Conservation (phyloP, 2,797 vertebrate species). For the Trematomus bernacchii region DNA sequence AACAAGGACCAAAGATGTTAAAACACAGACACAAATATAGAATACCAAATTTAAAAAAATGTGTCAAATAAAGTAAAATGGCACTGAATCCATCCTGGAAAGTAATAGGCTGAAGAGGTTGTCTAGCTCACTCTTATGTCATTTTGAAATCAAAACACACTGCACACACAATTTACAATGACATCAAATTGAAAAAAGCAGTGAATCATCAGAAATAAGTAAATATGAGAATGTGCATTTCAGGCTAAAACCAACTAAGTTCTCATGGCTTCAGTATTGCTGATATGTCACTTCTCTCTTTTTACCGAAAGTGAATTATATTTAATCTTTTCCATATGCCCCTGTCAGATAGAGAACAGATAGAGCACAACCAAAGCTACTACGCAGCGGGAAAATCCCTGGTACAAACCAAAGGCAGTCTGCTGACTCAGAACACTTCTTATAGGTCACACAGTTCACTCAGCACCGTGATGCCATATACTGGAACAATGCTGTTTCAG, state of each 20-base stretch:
- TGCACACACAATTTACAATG: not conserved
- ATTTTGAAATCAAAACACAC: not conserved
- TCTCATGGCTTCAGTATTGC: conserved; percentile 39
- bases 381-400: conserved; percentile 66
- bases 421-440: conserved; percentile 65
- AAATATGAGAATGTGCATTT: not conserved
- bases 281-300: conserved; percentile 19
- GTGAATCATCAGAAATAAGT: not conserved
- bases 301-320: conserved; percentile 37
- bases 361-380: conserved; percentile 46
- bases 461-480: conserved; percentile 28
- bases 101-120: not conserved
- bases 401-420: conserved; percentile 55
- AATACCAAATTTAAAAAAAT: too few relatives aligned
- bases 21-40: not conserved
- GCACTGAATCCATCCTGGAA: not conserved
- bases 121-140: not conserved
- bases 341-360: conserved; percentile 56
- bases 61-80: not conserved
- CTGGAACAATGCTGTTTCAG: not conserved
- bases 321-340: conserved; percentile 68
- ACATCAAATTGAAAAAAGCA: not conserved
- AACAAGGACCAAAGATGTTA: not conserved
- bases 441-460: conserved; percentile 53
- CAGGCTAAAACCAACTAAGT: conserved; percentile 4